Conservation (phyloP, 2,113 vertebrate genomes). For the Triplophysa dalaica region DNA sequence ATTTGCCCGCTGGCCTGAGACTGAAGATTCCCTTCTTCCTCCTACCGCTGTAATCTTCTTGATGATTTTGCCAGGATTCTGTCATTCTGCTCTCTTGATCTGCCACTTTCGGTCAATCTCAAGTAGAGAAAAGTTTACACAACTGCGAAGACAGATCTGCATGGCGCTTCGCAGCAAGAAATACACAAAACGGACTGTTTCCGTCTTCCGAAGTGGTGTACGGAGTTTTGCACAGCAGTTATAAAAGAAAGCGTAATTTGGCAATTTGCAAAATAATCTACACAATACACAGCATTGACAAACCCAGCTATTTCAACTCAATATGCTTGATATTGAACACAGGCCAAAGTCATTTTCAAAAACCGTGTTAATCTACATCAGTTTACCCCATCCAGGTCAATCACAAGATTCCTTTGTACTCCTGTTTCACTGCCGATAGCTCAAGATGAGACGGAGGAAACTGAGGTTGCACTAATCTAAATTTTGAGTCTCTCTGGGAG, state of each 20-base stretch:
- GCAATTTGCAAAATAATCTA: too few relatives aligned
- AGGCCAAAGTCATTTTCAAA: background rate
- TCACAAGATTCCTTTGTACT: background rate
- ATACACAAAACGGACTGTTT: background rate
- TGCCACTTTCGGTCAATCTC: slow-evolving; percentile 72
- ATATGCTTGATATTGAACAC: background rate
- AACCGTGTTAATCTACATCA: background rate
- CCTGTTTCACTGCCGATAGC: background rate
- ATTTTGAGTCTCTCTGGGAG: background rate
- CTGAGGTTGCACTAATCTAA: slow-evolving; percentile 7
- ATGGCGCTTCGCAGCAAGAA: background rate
- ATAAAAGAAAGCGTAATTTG: too few relatives aligned
- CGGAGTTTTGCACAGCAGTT: too few relatives aligned
- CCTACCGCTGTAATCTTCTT: slow-evolving; percentile 65
- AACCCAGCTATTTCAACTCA: background rate
- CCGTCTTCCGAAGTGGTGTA: too few relatives aligned
- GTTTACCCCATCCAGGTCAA: background rate
- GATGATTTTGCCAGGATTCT: slow-evolving; percentile 57
- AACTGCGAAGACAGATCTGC: slow-evolving; percentile 50
- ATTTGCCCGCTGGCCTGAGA: slow-evolving; percentile 34
- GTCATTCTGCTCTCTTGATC: slow-evolving; percentile 67
- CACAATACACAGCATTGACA: background rate
- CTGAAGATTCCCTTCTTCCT: slow-evolving; percentile 29
- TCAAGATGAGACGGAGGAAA: background rate
- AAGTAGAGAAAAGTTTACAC: slow-evolving; percentile 57